Evolutionary conservation across 2,113 vertebrate genomes (phyloP), one percentile per base, ranked within the genome.

Genomic region (Pantherophis guttatus): DNA sequence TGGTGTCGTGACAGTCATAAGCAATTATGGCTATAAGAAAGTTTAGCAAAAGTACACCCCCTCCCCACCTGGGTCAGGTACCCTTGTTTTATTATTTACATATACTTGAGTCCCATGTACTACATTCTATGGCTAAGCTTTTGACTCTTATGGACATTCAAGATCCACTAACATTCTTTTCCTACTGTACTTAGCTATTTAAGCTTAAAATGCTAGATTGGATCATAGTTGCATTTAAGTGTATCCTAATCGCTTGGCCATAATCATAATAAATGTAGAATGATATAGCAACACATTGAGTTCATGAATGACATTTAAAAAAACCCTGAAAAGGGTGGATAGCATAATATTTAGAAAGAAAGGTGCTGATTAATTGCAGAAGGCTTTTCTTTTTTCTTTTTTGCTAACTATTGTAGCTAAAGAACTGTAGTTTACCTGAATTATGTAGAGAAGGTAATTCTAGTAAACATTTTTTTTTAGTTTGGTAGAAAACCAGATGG

Each of bases 401-500:
- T 48, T 48, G 75, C 33, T 96, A 92, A 88, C 95, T 94, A 95
- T 93, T 93, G 93, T 94, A 88, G 94, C 93, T 91, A 93, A 95
- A 93, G 57, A 87, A 94, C 57, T 65, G 91, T 94, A 92, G 94
- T 93, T 94, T 70, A 92, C 11, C 92, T 94, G 93, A 87, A 91
- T 95, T 94, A 86, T 93, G 92, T 62, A 94, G 93, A n/a, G 88
- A 94, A 95, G 93, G 93, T 87, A 95, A 95, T 94, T 94, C 81
- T 87, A 53, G 93, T 91, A 96, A 91, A 89, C 81, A 96, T 94
- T 96, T 96, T 96, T 96, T 94, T 96, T 96, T 90, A 55, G 81
- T 92, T 95, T 95, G 95, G 95, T 90, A 96, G 93, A 97, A 97
- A 96, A 95, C 62, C 94, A 94, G 55, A 94, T 55, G 93, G 92